A percentile compares a stretch with the other conserved stretches of the same genome.
Evolutionary conservation across 1,140 invertebrate genomes (phyloP).

Genomic region (Epicauta chinensis): DNA sequence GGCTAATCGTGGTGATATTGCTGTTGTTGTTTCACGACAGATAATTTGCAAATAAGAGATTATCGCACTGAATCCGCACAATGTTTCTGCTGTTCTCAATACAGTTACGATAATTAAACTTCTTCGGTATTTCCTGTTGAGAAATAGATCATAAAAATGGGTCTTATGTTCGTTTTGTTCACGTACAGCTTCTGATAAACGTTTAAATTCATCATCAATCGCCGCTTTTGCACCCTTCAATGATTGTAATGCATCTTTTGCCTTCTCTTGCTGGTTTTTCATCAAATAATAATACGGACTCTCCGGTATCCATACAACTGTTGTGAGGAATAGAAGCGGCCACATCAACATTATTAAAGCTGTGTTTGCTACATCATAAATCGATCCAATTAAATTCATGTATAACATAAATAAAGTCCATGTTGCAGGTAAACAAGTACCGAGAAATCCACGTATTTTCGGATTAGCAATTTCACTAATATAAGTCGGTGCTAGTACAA

Average conservation of each 20-base stretch:
- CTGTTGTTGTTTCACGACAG: conserved; percentile 51
- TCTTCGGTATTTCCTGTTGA: conserved; percentile 51
- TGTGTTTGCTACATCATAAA: conserved; percentile 51
- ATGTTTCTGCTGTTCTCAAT: conserved; percentile 66
- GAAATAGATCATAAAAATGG: conserved; percentile 50
- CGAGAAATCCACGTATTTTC: conserved; percentile 54
- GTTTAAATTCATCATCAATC: conserved; percentile 50
- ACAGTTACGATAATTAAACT: conserved; percentile 57
- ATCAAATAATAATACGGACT: conserved; percentile 66
- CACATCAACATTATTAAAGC: conserved; percentile 53
- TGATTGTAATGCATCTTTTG: conserved; percentile 53
- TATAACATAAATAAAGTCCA: conserved; percentile 57
- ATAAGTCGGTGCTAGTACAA: conserved; percentile 58
- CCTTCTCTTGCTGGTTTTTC: conserved; percentile 52
- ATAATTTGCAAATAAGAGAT: conserved; percentile 70
- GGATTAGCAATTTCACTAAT: conserved; percentile 61
- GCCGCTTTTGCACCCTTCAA: conserved; percentile 55
- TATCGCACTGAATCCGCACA: conserved; percentile 66
- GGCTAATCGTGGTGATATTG: conserved; percentile 26
- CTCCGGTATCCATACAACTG: conserved; percentile 67
- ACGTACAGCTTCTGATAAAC: conserved; percentile 52
- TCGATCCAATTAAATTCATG: conserved; percentile 59
- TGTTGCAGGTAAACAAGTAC: conserved; percentile 23
- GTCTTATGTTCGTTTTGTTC: conserved; percentile 38
- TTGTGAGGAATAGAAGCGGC: conserved; percentile 54